Base-by-base conservation (phyloP, 2,888 invertebrate species). In the Drosophila subquinaria region DNA sequence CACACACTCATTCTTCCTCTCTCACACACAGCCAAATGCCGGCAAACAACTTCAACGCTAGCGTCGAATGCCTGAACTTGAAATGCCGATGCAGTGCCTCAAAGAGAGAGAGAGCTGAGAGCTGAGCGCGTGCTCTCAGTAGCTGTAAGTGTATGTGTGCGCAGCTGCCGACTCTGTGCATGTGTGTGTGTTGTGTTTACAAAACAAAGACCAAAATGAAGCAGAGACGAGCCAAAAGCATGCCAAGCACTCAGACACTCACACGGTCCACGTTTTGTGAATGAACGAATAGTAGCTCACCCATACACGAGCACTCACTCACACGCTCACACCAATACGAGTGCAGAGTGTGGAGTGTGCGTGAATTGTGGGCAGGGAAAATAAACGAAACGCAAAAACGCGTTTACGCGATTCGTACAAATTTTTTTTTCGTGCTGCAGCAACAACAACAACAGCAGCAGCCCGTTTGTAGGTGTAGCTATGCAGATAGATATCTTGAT, bases 351-450 rank as follows among this genome's bases (percentile, higher is more conserved):
- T 23, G 17, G 4, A 38, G 86, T 84, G 67, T 89, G 69, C 71
- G 90, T 86, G 76, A 81, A 90, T 91, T 90, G 92, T 92, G 92
- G 91, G 92, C 92, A 92, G 92, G 92, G 91, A 91, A 92, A 92
- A 91, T 88, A 82, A 87, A 90, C 88, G 85, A 83, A 85, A 90
- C 81, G 88, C 81, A 82, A 90, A 90, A 91, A 91, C 91, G 91
- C 92, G 91, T 91, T 90, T 88, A 91, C 88, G 91, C 90, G 91
- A 92, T 92, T 92, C 91, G 92, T 92, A 92, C 89, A 90, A 82
- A 91, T 82, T 77, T 79, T 72, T 77, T 77, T 51, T 53, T 69
- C 66, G 66, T 50, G 64, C 60, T 55, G 43, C 65, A 64, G 27
- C 84, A 65, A 56, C 69, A 80, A 69, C 45, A 69, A 43, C 59